These are phyloP conservation scores for Coracias cyanogaster DNA, from an alignment of 2,797 vertebrate genomes.

Conservation along the genomic window DNA sequence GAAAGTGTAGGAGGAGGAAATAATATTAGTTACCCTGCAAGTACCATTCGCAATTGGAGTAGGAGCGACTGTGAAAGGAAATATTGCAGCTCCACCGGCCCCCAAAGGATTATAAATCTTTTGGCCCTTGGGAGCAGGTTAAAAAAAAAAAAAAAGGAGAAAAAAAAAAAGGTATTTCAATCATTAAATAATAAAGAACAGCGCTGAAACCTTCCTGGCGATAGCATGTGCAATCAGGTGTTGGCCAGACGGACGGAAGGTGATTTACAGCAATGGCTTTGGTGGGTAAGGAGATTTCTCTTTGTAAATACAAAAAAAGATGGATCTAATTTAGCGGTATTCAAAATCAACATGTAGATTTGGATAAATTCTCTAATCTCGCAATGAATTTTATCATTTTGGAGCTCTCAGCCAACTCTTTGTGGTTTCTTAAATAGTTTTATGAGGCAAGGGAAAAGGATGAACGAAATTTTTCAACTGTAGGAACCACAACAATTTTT, in stretches of 20 bases:
- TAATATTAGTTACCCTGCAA: conserved; percentile 10
- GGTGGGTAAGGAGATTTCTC: not conserved
- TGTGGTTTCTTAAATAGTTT: conserved; percentile 37
- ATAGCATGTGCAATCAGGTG: conserved; percentile 27
- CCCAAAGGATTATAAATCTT: conserved; percentile 38
- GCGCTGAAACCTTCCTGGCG: conserved; percentile 24
- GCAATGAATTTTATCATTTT: not conserved
- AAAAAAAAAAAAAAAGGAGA: not conserved
- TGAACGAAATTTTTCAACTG: conserved; percentile 13
- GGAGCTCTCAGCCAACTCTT: not conserved
- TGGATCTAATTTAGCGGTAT: not conserved
- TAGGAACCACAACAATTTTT: not conserved
- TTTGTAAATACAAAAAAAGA: conserved; percentile 2
- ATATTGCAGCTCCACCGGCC: conserved; percentile 8
- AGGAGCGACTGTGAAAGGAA: conserved; percentile 46
- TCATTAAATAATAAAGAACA: conserved; percentile 47
- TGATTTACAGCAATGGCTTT: conserved; percentile 9
- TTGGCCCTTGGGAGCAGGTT: not conserved
- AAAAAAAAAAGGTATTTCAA: not conserved
- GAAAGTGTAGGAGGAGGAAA: conserved; percentile 57
- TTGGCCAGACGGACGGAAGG: not conserved
- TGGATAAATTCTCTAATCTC: conserved; percentile 20
- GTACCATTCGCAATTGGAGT: not conserved
- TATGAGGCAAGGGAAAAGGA: conserved; percentile 1
- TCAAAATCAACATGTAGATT: conserved; percentile 48